Evolutionary conservation across 2,113 vertebrate species (phyloP).

Genomic region (Cyprinodon variegatus): DNA sequence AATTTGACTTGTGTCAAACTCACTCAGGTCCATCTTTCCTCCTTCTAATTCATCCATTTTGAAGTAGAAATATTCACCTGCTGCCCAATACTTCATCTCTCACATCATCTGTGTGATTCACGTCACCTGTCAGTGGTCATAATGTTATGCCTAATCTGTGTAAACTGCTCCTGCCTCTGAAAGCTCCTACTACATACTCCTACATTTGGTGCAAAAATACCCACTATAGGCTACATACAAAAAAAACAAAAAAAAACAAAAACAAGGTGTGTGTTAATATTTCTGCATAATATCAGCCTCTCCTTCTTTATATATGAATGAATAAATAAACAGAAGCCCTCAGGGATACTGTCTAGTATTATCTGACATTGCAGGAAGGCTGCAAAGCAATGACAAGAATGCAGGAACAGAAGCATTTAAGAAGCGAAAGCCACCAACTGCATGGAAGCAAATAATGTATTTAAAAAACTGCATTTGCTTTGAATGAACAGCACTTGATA

Average conservation of each 20-base stretch:
- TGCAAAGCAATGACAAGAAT: slow-evolving; percentile 29
- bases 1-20: not conserved
- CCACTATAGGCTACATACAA: not conserved
- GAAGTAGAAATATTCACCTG: not conserved
- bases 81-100: no score
- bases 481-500: slow-evolving; percentile 22
- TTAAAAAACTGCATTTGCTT: slow-evolving; percentile 21
- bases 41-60: not conserved
- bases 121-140: not conserved
- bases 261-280: slow-evolving; percentile 14
- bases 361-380: slow-evolving; percentile 34
- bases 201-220: slow-evolving; percentile 2
- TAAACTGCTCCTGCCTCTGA: not conserved
- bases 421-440: not conserved
- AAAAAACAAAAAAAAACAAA: not conserved
- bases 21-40: not conserved
- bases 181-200: not conserved
- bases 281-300: slow-evolving; percentile 15
- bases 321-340: slow-evolving; percentile 31
- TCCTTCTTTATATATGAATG: slow-evolving; percentile 14
- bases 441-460: slow-evolving; percentile 2
- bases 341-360: slow-evolving; percentile 34
- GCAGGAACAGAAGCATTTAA: slow-evolving; percentile 7
- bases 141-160: not conserved
- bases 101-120: not conserved